phyloP scores from a whole-genome alignment of 2,797 vertebrate species.

The Propithecus deckenii region DNA sequence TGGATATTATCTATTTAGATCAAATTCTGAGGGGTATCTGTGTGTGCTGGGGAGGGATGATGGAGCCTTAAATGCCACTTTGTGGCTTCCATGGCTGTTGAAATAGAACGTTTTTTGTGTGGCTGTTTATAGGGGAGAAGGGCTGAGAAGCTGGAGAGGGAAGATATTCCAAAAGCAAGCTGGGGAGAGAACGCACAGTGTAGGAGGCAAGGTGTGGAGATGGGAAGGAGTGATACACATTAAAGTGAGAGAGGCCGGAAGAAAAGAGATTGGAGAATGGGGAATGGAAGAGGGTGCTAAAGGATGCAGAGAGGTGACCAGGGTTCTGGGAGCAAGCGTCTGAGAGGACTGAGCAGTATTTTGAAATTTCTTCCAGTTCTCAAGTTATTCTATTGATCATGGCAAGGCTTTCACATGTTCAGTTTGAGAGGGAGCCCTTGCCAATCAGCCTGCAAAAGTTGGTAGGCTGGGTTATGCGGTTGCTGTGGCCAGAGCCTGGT shows the following conservation, averaged over 20 bases:
- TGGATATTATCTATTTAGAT: constrained; percentile 12
- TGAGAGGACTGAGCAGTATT: not conserved
- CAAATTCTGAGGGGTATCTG: not conserved
- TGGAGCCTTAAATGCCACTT: constrained; percentile 5
- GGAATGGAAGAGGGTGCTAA: not conserved
- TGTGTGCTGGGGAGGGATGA: not conserved
- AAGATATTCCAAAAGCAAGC: constrained; percentile 3
- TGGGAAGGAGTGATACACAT: not conserved
- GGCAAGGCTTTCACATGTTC: not conserved
- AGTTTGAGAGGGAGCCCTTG: not conserved
- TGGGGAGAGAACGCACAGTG: not conserved
- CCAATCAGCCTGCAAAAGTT: not conserved
- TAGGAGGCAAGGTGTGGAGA: not conserved
- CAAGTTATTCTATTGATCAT: not conserved
- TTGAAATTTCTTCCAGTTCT: constrained; percentile 35
- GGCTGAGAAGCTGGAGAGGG: not conserved
- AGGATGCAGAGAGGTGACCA: not conserved
- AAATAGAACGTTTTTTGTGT: not conserved
- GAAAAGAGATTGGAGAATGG: not conserved
- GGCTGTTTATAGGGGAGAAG: not conserved
- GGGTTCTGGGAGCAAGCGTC: constrained; percentile 3
- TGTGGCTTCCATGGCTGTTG: not conserved
- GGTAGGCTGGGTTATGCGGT: not conserved
- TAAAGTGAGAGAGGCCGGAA: not conserved
- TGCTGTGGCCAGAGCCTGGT: not conserved